These are phyloP conservation scores for Clamator glandarius DNA, from an alignment of 2,797 vertebrate species.

Conservation along the genomic window DNA sequence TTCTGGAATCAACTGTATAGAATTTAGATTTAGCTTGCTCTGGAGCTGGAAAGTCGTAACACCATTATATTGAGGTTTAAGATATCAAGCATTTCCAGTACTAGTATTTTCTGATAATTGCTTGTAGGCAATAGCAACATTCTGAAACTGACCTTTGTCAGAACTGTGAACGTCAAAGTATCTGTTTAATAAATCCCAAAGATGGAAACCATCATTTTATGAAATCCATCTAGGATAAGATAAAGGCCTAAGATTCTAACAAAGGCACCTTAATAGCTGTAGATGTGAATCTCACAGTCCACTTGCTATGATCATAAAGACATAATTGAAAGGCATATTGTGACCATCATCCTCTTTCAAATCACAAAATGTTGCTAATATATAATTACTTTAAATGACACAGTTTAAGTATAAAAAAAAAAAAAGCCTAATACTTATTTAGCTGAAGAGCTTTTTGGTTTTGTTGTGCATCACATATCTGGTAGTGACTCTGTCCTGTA, in stretches of 20 bases:
- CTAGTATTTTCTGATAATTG: neutral
- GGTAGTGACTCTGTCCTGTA: neutral
- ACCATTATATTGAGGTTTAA: neutral
- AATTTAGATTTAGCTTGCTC: conserved; percentile 14
- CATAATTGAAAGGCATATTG: neutral
- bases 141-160: conserved; percentile 36
- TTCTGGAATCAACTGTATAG: neutral
- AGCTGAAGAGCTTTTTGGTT: neutral
- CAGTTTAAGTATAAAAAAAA: neutral
- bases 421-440: neutral
- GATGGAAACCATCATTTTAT: conserved; percentile 20
- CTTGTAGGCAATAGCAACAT: neutral
- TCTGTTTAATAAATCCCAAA: conserved; percentile 54
- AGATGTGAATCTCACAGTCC: neutral
- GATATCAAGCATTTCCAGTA: neutral
- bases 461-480: neutral
- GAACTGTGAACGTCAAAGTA: conserved; percentile 37
- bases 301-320: conserved; percentile 33
- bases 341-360: neutral
- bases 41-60: neutral
- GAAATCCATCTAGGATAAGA: neutral
- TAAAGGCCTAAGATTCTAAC: conserved; percentile 23
- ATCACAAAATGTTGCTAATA: conserved; percentile 29
- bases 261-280: conserved; percentile 18
- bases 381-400: conserved; percentile 23